phyloP scores from a whole-genome alignment of 1,140 invertebrate genomes.

The Mesaphorura yosii region DNA sequence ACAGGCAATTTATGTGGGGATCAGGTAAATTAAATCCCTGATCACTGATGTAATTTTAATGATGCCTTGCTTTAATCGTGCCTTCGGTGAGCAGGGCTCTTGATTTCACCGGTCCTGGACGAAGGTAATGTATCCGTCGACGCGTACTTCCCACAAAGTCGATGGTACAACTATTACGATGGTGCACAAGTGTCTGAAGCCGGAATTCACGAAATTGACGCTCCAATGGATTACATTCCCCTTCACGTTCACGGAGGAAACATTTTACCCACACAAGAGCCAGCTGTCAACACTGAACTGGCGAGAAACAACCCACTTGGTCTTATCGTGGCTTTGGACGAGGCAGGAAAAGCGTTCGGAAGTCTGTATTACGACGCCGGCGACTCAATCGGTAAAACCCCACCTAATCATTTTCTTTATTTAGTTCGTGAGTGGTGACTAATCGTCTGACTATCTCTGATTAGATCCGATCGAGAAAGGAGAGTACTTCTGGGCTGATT shows the following conservation, averaged over 20 bases:
- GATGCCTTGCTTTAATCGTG: background rate
- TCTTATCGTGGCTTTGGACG: slow-evolving; percentile 49
- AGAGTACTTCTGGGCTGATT: slow-evolving; percentile 13
- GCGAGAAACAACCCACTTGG: slow-evolving; percentile 48
- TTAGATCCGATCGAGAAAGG: slow-evolving; percentile 16
- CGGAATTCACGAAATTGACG: slow-evolving; percentile 41
- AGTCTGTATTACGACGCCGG: slow-evolving; percentile 67
- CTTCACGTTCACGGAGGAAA: slow-evolving; percentile 57
- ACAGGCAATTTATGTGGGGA: slow-evolving; percentile 19
- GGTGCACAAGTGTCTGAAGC: slow-evolving; percentile 38
- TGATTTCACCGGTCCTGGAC: slow-evolving; percentile 33
- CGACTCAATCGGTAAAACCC: slow-evolving; percentile 39
- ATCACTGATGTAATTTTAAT: background rate
- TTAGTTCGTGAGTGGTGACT: slow-evolving; percentile 21
- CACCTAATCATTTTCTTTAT: background rate
- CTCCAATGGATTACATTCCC: slow-evolving; percentile 52
- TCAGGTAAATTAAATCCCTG: slow-evolving; percentile 12
- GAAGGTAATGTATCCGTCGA: slow-evolving; percentile 24
- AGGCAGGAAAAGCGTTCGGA: slow-evolving; percentile 44
- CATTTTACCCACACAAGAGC: slow-evolving; percentile 56
- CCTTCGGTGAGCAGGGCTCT: slow-evolving; percentile 13
- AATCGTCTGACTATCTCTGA: slow-evolving; percentile 40
- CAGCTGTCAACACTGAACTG: slow-evolving; percentile 49
- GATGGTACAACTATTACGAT: slow-evolving; percentile 40
- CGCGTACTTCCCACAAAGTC: slow-evolving; percentile 37